Evolutionary conservation across 2,113 vertebrate genomes (phyloP).

Genomic region (Castor canadensis): DNA sequence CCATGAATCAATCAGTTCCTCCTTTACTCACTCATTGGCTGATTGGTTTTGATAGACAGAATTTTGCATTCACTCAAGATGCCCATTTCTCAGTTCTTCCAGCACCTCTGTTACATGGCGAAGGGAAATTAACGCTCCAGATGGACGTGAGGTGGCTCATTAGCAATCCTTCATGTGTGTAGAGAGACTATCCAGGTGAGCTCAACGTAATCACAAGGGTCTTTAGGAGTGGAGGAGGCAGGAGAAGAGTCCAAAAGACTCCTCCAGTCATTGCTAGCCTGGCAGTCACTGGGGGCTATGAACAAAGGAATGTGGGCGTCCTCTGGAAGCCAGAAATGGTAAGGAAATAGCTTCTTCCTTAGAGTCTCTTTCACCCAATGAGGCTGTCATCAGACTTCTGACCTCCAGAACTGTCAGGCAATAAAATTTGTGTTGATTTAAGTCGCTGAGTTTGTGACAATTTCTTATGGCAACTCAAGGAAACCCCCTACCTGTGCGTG

Average conservation of each 20-base stretch:
- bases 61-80: background rate
- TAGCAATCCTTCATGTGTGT: background rate
- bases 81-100: background rate
- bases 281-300: background rate
- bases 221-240: background rate
- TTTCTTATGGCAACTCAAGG: background rate
- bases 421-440: background rate
- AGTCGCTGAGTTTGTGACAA: background rate
- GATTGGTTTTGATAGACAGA: background rate
- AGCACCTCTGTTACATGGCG: background rate
- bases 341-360: background rate
- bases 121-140: background rate
- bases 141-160: background rate
- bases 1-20: background rate
- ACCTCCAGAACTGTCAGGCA: background rate
- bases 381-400: background rate
- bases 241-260: background rate
- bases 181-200: fast-evolving
- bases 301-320: background rate
- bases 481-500: background rate
- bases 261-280: background rate
- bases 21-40: background rate
- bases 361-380: background rate
- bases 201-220: background rate
- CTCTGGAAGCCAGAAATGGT: background rate